Conservation (phyloP, 92 coral and sea anemone genomes). For the Muricea muricata region DNA sequence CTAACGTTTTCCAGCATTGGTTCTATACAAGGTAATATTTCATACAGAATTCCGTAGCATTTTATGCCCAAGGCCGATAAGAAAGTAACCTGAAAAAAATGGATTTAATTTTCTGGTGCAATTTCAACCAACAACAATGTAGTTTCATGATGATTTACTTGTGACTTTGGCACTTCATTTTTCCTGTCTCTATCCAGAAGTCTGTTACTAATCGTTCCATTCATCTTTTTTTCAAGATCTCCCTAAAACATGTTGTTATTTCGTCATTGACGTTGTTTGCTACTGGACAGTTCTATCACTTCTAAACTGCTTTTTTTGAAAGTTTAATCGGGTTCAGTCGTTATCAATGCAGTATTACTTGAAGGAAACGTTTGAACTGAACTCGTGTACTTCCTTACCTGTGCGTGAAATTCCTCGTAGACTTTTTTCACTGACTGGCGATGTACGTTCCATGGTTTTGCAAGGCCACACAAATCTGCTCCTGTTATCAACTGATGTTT, state of each 20-base stretch:
- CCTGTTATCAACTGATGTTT: conserved; percentile 89
- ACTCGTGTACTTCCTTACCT: conserved; percentile 50
- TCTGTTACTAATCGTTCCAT: conserved; percentile 74
- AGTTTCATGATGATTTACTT: too few species aligned
- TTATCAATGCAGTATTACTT: not conserved
- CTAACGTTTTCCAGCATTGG: conserved; percentile 62
- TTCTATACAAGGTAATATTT: conserved; percentile 69
- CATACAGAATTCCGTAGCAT: conserved; percentile 69
- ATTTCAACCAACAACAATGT: too few species aligned
- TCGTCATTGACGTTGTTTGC: not conserved
- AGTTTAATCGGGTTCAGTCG: not conserved
- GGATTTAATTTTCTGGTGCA: too few species aligned
- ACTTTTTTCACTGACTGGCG: conserved; percentile 82
- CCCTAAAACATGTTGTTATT: conserved; percentile 63
- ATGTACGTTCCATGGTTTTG: conserved; percentile 93
- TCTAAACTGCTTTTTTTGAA: not conserved
- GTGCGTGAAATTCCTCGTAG: conserved; percentile 89
- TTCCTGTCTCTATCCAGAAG: conserved; percentile 93
- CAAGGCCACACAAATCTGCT: conserved; percentile 83
- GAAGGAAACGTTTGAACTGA: too few species aligned
- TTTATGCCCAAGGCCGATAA: conserved; percentile 83
- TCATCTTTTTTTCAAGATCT: conserved; percentile 86
- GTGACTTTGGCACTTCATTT: conserved; percentile 84
- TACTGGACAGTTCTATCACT: not conserved
- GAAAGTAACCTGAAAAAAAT: conserved; percentile 69